phyloP scores from a whole-genome alignment of 2,797 vertebrate species.

The Amblyraja radiata region DNA sequence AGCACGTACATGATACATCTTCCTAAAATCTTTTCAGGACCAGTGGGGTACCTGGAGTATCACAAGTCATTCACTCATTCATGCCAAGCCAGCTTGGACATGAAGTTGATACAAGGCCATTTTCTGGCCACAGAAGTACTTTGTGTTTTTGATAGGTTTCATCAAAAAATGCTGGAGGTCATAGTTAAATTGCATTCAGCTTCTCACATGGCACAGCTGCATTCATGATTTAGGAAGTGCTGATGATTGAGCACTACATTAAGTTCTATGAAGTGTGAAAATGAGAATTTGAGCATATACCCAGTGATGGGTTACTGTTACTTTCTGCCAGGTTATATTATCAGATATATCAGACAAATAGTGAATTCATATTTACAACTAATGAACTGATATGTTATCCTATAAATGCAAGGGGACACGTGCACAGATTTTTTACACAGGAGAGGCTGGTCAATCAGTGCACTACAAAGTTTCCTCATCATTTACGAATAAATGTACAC shows the following conservation, averaged over 20 bases:
- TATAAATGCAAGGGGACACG: background rate
- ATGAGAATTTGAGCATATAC: background rate
- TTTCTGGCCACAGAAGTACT: background rate
- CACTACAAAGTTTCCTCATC: background rate
- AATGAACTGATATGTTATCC: background rate
- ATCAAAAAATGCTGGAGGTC: background rate
- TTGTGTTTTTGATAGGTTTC: background rate
- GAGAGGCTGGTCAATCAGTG: background rate
- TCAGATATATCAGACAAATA: background rate
- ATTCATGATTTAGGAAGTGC: background rate
- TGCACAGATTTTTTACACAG: background rate
- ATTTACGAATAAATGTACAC: background rate
- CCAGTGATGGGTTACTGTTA: background rate
- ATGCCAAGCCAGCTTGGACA: background rate
- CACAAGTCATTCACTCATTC: background rate
- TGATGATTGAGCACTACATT: background rate
- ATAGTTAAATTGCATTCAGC: background rate
- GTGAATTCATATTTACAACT: background rate
- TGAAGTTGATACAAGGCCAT: background rate
- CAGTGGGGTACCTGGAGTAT: background rate
- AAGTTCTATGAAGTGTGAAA: background rate
- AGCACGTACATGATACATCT: too few species aligned
- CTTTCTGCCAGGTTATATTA: background rate
- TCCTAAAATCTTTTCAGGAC: background rate
- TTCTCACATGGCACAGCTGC: background rate